A percentile compares a stretch with the other conserved stretches of the same genome.
phyloP scores from a whole-genome alignment of 2,113 vertebrate species.

The Apaloderma vittatum region DNA sequence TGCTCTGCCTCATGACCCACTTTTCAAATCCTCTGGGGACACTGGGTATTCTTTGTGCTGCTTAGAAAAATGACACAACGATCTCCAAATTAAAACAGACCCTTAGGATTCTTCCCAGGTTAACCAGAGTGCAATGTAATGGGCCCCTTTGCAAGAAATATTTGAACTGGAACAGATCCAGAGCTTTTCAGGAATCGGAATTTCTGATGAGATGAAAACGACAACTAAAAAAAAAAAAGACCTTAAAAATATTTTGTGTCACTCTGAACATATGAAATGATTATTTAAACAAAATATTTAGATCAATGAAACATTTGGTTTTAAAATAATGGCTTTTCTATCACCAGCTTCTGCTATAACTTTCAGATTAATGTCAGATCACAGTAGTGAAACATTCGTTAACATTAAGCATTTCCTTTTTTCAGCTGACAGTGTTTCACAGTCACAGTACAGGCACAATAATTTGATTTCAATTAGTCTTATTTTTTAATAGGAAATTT shows the following conservation, averaged over 20 bases:
- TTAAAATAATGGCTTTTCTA: background rate
- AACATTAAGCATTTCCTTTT: background rate
- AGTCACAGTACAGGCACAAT: background rate
- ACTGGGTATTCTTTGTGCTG: background rate
- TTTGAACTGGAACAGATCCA: background rate
- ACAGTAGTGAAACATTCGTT: background rate
- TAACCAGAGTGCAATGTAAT: background rate
- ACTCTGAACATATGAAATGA: background rate
- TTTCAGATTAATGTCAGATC: background rate
- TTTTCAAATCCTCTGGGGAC: background rate
- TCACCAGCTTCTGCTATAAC: background rate
- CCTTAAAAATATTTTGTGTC: background rate
- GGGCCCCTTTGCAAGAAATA: background rate
- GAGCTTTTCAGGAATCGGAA: background rate
- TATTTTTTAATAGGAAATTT: background rate
- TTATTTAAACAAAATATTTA: background rate
- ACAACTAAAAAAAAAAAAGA: background rate
- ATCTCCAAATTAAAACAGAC: background rate
- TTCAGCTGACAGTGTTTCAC: background rate
- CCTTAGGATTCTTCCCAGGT: background rate
- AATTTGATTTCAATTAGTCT: background rate
- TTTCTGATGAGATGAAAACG: conserved; percentile 7
- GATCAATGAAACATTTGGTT: background rate
- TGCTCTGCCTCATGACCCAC: background rate
- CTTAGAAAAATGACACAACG: background rate